Percentiles rank a stretch among this genome's conserved stretches.
Evolutionary conservation across 2,888 invertebrate genomes (phyloP).

Genomic region (Drosophila sordidula): DNA sequence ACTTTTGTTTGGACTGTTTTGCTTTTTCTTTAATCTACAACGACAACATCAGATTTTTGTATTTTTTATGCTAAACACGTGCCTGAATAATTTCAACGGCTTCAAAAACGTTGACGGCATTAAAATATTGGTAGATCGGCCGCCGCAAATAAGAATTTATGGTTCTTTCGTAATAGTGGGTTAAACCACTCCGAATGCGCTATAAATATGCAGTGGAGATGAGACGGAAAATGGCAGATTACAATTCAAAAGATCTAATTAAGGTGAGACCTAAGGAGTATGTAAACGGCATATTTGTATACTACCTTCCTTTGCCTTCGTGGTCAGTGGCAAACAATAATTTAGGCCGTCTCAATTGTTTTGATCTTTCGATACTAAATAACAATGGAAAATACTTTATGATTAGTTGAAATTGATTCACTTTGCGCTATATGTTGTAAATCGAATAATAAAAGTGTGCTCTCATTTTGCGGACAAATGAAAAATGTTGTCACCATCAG

Average conservation of each 20-base stretch:
- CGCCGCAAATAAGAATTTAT: conserved; percentile 47
- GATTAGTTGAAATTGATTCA: not conserved
- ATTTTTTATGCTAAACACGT: conserved; percentile 56
- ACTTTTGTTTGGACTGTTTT: conserved; percentile 20
- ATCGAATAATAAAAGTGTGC: conserved; percentile 8
- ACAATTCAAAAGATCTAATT: not conserved
- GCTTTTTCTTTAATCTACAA: conserved; percentile 45
- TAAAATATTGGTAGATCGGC: conserved; percentile 48
- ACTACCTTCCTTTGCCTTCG: not conserved
- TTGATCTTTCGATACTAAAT: conserved; percentile 4
- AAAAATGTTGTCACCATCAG: conserved; percentile 26
- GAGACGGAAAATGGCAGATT: conserved; percentile 4
- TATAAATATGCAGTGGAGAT: conserved; percentile 5
- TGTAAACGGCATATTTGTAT: not conserved
- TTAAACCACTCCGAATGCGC: conserved; percentile 49
- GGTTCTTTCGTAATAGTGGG: conserved; percentile 45
- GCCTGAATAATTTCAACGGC: conserved; percentile 58
- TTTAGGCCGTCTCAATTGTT: not conserved
- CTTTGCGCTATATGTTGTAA: conserved; percentile 1
- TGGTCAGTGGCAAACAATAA: not conserved
- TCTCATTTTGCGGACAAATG: conserved; percentile 25
- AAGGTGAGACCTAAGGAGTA: not conserved
- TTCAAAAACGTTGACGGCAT: conserved; percentile 59
- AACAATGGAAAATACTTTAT: not conserved
- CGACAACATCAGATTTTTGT: conserved; percentile 20